Evolutionary conservation across 2,888 invertebrate species (phyloP).

Genomic region (Caenorhabditis sulstoni): DNA sequence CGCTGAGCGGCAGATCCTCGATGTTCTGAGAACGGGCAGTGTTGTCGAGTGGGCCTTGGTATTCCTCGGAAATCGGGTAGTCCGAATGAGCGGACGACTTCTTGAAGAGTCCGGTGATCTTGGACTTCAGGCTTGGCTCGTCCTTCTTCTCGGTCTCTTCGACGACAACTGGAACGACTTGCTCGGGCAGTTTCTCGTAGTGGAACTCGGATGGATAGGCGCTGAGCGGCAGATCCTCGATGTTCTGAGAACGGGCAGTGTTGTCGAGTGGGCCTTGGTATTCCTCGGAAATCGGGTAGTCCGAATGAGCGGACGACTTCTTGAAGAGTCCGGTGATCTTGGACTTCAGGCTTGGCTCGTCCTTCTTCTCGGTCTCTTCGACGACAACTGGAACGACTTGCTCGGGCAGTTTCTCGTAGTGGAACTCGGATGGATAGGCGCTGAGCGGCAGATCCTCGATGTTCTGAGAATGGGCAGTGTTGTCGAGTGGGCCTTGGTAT

Average conservation of each 20-base stretch:
- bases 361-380: conserved; percentile 30
- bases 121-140: conserved; percentile 33
- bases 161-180: conserved; percentile 39
- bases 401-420: conserved; percentile 44
- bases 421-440: conserved; percentile 45
- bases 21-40: conserved; percentile 58
- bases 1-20: conserved; percentile 46
- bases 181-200: conserved; percentile 43
- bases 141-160: conserved; percentile 39
- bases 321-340: conserved; percentile 64
- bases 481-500: conserved; percentile 61
- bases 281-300: conserved; percentile 60
- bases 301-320: conserved; percentile 57
- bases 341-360: conserved; percentile 23
- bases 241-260: conserved; percentile 21
- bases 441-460: conserved; percentile 60
- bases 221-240: conserved; percentile 14
- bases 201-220: conserved; percentile 23
- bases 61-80: conserved; percentile 19
- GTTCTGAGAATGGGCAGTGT: conserved; percentile 36
- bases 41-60: conserved; percentile 9
- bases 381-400: conserved; percentile 31
- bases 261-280: conserved; percentile 61
- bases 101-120: conserved; percentile 50
- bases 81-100: conserved; percentile 7